A percentile compares a stretch with the other conserved stretches of the same genome.
Conservation (phyloP, 2,888 invertebrate species). For the Steinernema scapterisci region DNA sequence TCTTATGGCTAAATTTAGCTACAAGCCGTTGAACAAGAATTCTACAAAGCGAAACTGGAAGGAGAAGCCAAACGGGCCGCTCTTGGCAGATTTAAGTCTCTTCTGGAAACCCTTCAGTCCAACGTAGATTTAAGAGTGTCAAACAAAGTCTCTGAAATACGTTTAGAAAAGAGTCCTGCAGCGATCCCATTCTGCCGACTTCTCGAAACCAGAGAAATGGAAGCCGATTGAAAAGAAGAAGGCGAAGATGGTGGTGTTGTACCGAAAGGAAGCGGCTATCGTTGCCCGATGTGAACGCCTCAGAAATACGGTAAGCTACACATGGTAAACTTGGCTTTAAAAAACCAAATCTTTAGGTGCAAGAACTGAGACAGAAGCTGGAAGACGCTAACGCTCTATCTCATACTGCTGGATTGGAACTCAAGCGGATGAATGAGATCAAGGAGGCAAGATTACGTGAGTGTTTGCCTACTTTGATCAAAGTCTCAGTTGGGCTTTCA, state of each 20-base stretch:
- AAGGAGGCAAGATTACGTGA: background rate
- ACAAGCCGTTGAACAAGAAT: background rate
- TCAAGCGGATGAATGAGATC: background rate
- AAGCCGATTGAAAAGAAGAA: constrained; percentile 14
- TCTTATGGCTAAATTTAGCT: background rate
- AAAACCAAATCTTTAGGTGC: background rate
- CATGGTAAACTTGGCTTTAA: background rate
- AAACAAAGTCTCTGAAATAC: no score
- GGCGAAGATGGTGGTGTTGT: background rate
- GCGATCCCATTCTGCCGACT: background rate
- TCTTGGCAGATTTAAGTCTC: background rate
- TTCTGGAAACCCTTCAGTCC: background rate
- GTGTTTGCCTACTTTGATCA: no score
- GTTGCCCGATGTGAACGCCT: background rate
- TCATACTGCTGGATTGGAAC: background rate
- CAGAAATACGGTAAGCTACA: background rate
- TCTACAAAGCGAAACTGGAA: background rate
- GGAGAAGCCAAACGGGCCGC: background rate
- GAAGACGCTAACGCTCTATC: background rate
- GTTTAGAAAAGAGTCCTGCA: background rate
- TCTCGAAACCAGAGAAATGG: background rate
- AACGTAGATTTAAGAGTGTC: background rate
- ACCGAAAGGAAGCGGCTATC: constrained; percentile 7
- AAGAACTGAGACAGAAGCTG: background rate
- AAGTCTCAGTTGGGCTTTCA: no score